These are phyloP conservation scores for Brachypterus glaber DNA, from an alignment of 2,888 invertebrate genomes.

Conservation along the genomic window DNA sequence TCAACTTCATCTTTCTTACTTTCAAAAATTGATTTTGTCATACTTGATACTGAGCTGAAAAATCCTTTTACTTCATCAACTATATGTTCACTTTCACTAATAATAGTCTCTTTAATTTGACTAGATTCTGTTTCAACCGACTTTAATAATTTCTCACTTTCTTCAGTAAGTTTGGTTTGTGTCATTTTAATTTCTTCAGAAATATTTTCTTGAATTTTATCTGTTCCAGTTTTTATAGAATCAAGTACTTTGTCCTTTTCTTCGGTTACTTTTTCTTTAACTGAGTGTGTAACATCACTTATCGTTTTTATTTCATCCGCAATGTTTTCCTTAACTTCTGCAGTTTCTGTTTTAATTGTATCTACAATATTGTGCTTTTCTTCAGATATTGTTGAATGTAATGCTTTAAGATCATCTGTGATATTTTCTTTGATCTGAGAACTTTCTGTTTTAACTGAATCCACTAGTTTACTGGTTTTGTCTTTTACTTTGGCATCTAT, in stretches of 20 bases:
- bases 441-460: too few species aligned
- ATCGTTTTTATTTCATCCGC: background rate
- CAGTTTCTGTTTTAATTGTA: too few species aligned
- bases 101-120: too few species aligned
- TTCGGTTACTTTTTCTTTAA: background rate
- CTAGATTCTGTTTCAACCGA: too few species aligned
- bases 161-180: constrained; percentile 10
- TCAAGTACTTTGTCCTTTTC: background rate
- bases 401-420: background rate
- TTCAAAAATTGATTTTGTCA: background rate
- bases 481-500: too few species aligned
- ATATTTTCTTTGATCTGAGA: background rate
- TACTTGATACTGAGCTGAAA: background rate
- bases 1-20: constrained; percentile 13
- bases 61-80: constrained; percentile 1
- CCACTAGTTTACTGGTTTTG: too few species aligned
- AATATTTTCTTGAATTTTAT: constrained; percentile 6
- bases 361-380: too few species aligned
- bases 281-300: too few species aligned
- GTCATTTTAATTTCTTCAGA: constrained; percentile 5
- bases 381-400: too few species aligned
- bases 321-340: background rate
- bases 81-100: background rate
- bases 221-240: background rate
- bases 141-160: constrained; percentile 3